Evolutionary conservation across 2,113 vertebrate species (phyloP), one percentile per base, ranked within the genome.

Genomic region (Australoheros scitulus): DNA sequence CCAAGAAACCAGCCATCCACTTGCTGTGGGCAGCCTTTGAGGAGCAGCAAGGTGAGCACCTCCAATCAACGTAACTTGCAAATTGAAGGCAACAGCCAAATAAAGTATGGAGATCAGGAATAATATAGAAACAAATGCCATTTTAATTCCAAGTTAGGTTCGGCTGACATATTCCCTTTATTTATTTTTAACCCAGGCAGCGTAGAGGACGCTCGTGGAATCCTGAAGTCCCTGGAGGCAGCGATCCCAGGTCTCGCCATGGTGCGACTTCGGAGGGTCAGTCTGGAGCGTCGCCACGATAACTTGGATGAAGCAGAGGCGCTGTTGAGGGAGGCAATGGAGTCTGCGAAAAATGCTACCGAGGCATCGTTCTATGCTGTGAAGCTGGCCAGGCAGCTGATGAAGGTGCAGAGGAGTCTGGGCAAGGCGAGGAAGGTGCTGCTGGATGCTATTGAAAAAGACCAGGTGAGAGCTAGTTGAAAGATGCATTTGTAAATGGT

Each of bases 1-100:
- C 97, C 80, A 98, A 96, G 96, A 99, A 99, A 86, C 97, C 98
- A 7, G 92, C 96, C 94, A 97, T 97, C 82, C 98, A 99, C 93
- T 95, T 99, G 94, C 96, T 99, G 88, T 99, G 98, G 98, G 98
- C 98, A 4, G 99, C 97, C 36, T 99, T 99, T 86, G 99, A 99
- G 91, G 99, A 99, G 83, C 98, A 99, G 91, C 98, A 99, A 94
- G 97, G 99, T 99, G 93, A 96, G 96, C 68, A 26, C 36, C 9
- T 24, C 34, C n/a, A 60, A 3, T 57, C 9, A 56, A 74, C 64
- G n/a, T 14, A 56, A 7, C 24, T 52, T 84, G 36, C 41, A 60
- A 52, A 70, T 20, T 52, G 47, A 50, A 29, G 7, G 6, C 43
- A 52, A 76, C 41, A 9, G 20, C 11, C 26, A 75, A 24, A 59